Percentiles rank a stretch among this genome's conserved stretches.
phyloP scores from a whole-genome alignment of 2,797 vertebrate species.

The Argyrosomus regius region DNA sequence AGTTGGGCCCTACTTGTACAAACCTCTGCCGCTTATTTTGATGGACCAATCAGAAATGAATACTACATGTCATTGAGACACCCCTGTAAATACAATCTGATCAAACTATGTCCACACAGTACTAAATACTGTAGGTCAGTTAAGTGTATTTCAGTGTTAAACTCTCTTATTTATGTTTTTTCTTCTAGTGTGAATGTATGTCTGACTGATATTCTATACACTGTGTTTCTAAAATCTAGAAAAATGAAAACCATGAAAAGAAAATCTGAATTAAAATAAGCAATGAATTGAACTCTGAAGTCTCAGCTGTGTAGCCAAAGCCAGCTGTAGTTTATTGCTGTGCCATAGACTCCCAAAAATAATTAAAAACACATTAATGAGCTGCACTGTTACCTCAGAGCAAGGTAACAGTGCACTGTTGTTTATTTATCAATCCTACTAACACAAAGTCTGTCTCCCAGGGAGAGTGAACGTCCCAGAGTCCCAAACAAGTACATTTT shows the following conservation, averaged over 20 bases:
- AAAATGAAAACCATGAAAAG: background rate
- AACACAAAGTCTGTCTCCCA: background rate
- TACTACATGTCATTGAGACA: background rate
- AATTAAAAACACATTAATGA: constrained; percentile 2
- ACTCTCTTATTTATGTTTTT: background rate
- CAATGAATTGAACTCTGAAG: background rate
- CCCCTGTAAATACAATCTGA: background rate
- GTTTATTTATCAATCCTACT: background rate
- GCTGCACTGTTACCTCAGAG: constrained; percentile 5
- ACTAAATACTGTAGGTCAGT: background rate
- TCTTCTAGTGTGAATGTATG: background rate
- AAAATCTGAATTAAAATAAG: background rate
- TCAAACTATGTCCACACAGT: background rate
- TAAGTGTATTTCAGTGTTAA: background rate
- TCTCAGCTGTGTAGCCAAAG: background rate
- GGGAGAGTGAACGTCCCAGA: background rate
- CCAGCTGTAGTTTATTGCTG: background rate
- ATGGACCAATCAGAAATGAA: background rate
- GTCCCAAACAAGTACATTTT: background rate
- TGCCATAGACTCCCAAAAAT: background rate
- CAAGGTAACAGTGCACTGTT: background rate
- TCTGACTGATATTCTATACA: background rate
- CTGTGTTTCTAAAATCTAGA: background rate
- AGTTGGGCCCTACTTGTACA: background rate
- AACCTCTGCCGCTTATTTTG: background rate